Evolutionary conservation across 2,888 invertebrate genomes (phyloP), one percentile per base, ranked within the genome.

Genomic region (Spicauda simplicius): DNA sequence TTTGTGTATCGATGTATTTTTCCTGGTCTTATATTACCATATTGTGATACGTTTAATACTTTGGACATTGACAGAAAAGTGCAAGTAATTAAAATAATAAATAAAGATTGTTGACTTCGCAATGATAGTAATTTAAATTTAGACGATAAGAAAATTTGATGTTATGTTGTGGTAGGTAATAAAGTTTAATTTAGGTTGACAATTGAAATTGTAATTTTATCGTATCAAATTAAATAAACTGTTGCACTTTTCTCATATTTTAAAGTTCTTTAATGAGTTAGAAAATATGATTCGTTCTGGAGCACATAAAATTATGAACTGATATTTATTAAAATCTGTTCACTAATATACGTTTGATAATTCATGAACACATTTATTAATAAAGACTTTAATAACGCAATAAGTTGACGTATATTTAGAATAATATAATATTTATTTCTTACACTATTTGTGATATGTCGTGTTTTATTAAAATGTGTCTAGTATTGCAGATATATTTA

Each of bases 91-190:
- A 30, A 7, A 64, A 30, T 20, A n/a, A 54, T 59, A 65, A 54
- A 50, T 41, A 16, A 64, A 25, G 12, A 14, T 19, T 37, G 52
- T 61, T 61, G 18, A 61, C 19, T 59, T 50, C 59, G 45, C n/a
- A 52, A 37, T 25, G 41, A 54, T 41, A 54, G 37, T 33, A 61
- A 45, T 45, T 64, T 53, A 25, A 7, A 45, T 25, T 20, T 65
- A 65, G 41, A 37, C 20, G 14, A 1, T 64, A 65, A 45, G 59
- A 30, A 10, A 25, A 11, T 19, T 18, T 11, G 5, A 53, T 65
- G 65, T 58, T 59, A 59, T 53, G 65, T 65, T 65, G 58, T 65
- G 58, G 19, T 65, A 65, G 64, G 20, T 45, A 25, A 59, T 45
- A 45, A 59, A 65, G 37, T 58, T 58, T 65, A 65, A 54, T 45